Conservation (phyloP, 2,113 vertebrate species). For the Glaucomys volans region DNA sequence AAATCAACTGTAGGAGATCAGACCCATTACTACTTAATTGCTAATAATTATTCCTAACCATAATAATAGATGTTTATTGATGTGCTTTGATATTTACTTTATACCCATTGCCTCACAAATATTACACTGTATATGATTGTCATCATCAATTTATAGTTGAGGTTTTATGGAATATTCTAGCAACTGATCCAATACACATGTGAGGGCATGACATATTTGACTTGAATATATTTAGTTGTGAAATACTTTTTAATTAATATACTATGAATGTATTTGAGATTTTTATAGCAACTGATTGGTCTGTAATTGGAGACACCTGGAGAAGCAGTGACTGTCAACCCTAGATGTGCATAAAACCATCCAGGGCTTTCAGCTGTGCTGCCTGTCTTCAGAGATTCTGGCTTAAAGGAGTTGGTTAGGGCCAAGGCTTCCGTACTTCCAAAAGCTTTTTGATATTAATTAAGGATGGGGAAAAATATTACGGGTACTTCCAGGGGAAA, state of each 20-base stretch:
- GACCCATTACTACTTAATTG: background rate
- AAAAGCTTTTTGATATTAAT: background rate
- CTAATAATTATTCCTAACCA: background rate
- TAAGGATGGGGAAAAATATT: background rate
- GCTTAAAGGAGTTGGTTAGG: background rate
- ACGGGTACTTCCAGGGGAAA: background rate
- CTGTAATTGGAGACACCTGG: background rate
- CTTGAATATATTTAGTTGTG: slow-evolving; percentile 8
- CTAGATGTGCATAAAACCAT: background rate
- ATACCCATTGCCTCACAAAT: background rate
- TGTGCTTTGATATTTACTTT: slow-evolving; percentile 13
- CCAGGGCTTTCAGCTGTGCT: background rate
- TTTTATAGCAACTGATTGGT: background rate
- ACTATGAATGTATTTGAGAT: slow-evolving; percentile 2
- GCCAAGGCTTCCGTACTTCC: background rate
- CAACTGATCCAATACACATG: background rate
- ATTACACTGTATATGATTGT: background rate
- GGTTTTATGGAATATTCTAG: background rate
- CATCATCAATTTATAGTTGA: background rate
- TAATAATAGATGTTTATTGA: background rate
- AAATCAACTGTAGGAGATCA: background rate
- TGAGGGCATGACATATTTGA: background rate
- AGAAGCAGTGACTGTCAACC: background rate
- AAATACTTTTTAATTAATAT: slow-evolving; percentile 32
- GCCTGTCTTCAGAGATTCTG: background rate